phyloP scores from a whole-genome alignment of 2,797 vertebrate species.

The Leptodactylus fallax region DNA sequence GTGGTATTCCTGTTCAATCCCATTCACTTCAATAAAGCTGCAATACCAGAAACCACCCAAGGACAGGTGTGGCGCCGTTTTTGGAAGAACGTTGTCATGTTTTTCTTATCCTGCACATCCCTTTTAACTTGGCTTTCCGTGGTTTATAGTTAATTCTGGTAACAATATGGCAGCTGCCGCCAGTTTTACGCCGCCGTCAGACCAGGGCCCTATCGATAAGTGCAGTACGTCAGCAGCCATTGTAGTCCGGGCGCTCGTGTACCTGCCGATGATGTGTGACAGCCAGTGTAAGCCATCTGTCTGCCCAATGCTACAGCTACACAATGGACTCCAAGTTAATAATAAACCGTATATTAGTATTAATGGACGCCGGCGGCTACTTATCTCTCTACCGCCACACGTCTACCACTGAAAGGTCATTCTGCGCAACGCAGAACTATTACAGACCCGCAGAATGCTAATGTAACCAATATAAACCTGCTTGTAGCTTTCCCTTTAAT shows the following conservation, averaged over 20 bases:
- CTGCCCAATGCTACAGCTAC: neutral
- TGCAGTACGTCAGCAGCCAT: too few species aligned
- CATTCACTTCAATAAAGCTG: neutral
- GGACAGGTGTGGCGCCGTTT: neutral
- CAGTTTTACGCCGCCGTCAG: neutral
- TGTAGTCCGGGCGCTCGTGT: neutral
- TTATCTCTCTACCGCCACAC: neutral
- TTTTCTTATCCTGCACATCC: neutral
- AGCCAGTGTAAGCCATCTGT: neutral
- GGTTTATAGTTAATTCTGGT: neutral
- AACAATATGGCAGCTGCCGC: neutral
- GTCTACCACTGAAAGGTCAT: conserved; percentile 15
- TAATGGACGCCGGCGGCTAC: conserved; percentile 1
- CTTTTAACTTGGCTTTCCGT: neutral
- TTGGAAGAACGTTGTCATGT: neutral
- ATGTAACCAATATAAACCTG: neutral
- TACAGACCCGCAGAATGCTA: neutral
- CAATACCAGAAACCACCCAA: too few species aligned
- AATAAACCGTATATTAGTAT: conserved; percentile 16
- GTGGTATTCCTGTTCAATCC: neutral
- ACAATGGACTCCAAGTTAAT: conserved; percentile 26
- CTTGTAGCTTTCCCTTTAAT: neutral
- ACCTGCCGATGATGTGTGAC: neutral
- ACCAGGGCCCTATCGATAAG: too few species aligned
- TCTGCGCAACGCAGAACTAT: neutral